These are phyloP conservation scores for Drosophila gaucha DNA, from an alignment of 2,888 invertebrate species.

Conservation along the genomic window DNA sequence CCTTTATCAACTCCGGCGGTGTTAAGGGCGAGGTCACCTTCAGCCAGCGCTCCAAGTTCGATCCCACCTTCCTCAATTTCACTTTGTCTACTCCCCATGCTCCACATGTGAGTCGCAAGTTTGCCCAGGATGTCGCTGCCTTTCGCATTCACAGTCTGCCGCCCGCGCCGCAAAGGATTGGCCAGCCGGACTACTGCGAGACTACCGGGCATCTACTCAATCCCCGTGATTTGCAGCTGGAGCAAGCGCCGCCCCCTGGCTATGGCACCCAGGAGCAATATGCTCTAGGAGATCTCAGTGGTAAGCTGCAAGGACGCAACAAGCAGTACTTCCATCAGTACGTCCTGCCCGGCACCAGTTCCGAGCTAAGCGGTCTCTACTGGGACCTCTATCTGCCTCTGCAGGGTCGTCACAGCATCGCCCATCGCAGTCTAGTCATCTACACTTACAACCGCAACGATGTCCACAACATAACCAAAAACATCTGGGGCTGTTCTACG, in stretches of 20 bases:
- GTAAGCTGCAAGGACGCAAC: slow-evolving; percentile 91
- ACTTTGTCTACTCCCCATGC: slow-evolving; percentile 88
- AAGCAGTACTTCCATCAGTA: slow-evolving; percentile 89
- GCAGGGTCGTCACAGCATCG: slow-evolving; percentile 91
- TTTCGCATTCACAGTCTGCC: slow-evolving; percentile 91
- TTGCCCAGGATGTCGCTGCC: slow-evolving; percentile 89
- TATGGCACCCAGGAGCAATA: slow-evolving; percentile 93
- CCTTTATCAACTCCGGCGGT: slow-evolving; percentile 90
- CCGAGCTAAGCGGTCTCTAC: slow-evolving; percentile 90
- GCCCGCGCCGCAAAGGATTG: slow-evolving; percentile 86
- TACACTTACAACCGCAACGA: slow-evolving; percentile 80
- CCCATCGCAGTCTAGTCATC: slow-evolving; percentile 89
- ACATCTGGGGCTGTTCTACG: slow-evolving; percentile 87
- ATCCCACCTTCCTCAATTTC: slow-evolving; percentile 92
- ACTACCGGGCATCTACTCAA: slow-evolving; percentile 91
- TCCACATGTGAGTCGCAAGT: slow-evolving; percentile 89
- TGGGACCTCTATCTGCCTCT: slow-evolving; percentile 95
- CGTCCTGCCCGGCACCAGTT: slow-evolving; percentile 88
- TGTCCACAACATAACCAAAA: slow-evolving; percentile 78
- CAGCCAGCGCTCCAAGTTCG: slow-evolving; percentile 92
- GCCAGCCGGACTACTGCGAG: slow-evolving; percentile 87
- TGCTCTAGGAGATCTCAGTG: slow-evolving; percentile 94
- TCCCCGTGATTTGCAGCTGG: slow-evolving; percentile 88
- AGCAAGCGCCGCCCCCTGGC: slow-evolving; percentile 89
- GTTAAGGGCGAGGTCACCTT: slow-evolving; percentile 92